Evolutionary conservation across 1,140 invertebrate species (phyloP).

Genomic region (Orchestia grillus): DNA sequence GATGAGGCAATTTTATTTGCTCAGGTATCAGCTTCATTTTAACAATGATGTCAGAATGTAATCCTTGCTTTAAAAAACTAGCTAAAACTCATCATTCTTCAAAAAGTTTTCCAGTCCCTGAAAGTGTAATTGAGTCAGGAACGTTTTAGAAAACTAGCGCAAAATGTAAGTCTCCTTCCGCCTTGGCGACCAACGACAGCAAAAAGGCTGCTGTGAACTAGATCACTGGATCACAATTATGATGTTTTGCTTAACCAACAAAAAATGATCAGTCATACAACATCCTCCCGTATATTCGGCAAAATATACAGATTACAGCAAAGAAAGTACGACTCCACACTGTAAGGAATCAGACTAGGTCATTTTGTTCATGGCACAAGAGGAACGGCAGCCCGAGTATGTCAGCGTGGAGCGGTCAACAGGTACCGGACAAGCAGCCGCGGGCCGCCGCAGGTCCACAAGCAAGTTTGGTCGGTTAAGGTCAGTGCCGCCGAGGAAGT

Average conservation of each 20-base stretch:
- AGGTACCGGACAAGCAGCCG: neutral
- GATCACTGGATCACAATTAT: neutral
- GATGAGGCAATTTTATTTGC: neutral
- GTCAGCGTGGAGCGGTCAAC: neutral
- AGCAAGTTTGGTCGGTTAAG: conserved; percentile 37
- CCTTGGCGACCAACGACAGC: neutral
- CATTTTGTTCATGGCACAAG: neutral
- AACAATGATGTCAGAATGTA: neutral
- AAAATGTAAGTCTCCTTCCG: neutral
- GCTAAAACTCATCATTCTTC: neutral
- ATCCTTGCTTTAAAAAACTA: neutral
- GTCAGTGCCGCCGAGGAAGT: neutral
- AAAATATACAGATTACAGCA: neutral
- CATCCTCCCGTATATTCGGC: too few species aligned
- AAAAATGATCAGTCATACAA: too few species aligned
- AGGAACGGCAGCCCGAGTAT: too few species aligned
- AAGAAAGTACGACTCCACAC: neutral
- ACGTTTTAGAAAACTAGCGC: neutral
- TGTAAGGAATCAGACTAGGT: neutral
- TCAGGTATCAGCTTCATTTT: neutral
- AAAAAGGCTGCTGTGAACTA: neutral
- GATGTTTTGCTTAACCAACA: neutral
- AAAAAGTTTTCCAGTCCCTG: neutral
- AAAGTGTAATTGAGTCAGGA: neutral
- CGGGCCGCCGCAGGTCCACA: neutral